Evolutionary conservation across 1,140 invertebrate species (phyloP), one percentile per base, ranked within the genome.

Genomic region (Pentalonia nigronervosa): DNA sequence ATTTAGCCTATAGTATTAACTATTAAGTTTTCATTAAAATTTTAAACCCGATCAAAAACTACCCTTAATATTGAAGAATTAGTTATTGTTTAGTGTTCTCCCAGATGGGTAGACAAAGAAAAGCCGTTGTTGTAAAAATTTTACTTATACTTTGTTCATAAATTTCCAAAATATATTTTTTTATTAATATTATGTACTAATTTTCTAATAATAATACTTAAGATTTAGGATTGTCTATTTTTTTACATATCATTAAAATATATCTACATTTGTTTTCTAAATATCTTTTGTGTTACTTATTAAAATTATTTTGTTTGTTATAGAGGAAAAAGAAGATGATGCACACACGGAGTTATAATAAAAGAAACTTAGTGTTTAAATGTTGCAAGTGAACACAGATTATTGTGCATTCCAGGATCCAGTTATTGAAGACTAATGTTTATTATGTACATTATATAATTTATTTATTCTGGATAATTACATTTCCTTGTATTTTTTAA

Each of bases 401-500:
- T 93, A 53, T 84, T 25, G 34, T 50, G 81, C 91, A 93, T 93
- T 93, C 91, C 91, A 93, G 25, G 23, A 86, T 53, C 21, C 21
- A 53, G 21, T 56, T 45, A 81, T 81, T n/a, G 25, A 30, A 93
- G n/a, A 86, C 34, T 86, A 76, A 34, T 50, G 34, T 93, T 93
- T 83, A 92, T 81, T 53, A 21, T 93, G 47, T 84, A 84, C 14
- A 86, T 86, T 92, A 50, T 93, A 67, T 45, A 25, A 83, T 92
- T 93, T 21, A 84, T 20, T 93, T 86, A 53, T 60, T 83, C 67
- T 93, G 48, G 34, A 86, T 53, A 17, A 84, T 53, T 92, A 21
- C 76, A 81, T 92, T 93, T 92, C 56, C 34, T 84, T 93, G 48
- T 93, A 84, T 83, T 81, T 91, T 76, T 36, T 36, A 36, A 83